Evolutionary conservation across 1,140 invertebrate genomes (phyloP), one percentile per base, ranked within the genome.

Genomic region (Heliconius hewitsoni): DNA sequence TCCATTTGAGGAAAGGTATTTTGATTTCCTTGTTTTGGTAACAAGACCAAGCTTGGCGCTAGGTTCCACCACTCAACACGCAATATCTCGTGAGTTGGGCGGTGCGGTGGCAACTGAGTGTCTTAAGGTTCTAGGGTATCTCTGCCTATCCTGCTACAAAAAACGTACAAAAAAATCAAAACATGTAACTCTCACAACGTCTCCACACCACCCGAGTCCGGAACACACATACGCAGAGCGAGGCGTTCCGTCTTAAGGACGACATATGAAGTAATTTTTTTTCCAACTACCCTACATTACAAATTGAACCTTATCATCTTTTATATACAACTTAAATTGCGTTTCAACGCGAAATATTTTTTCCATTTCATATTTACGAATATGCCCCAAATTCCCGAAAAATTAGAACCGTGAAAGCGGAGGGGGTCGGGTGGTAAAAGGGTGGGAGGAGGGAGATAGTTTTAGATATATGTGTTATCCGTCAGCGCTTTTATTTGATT

Each of bases 331-430:
- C 82, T 42, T 66, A 90, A 86, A 93, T 77, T 90, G 27, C 37
- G 18, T 72, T 72, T 81, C 76, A 71, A 79, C 87, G 89, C 90
- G 89, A 92, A 94, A 93, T 93, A 94, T 94, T 94, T 94, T 94
- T 94, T 94, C 93, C 93, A 94, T 94, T 94, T 94, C 93, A 94
- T 94, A 94, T 94, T 93, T 94, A 94, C 93, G 93, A 94, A 94
- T 93, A 94, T 94, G 93, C 89, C 93, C 92, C 92, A 93, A 94
- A 94, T 94, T 94, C 93, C 92, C 93, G 89, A 94, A 94, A 94
- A 94, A 94, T 93, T 94, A 94, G 93, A 94, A 94, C 93, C 92
- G 93, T 94, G 93, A 94, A 94, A 91, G 93, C 89, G 85, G 78
- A 74, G 80, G 82, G 86, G 81, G 82, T 87, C 77, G 82, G 81